Evolutionary conservation across 2,113 vertebrate genomes (phyloP).

Genomic region (Maccullochella peelii): DNA sequence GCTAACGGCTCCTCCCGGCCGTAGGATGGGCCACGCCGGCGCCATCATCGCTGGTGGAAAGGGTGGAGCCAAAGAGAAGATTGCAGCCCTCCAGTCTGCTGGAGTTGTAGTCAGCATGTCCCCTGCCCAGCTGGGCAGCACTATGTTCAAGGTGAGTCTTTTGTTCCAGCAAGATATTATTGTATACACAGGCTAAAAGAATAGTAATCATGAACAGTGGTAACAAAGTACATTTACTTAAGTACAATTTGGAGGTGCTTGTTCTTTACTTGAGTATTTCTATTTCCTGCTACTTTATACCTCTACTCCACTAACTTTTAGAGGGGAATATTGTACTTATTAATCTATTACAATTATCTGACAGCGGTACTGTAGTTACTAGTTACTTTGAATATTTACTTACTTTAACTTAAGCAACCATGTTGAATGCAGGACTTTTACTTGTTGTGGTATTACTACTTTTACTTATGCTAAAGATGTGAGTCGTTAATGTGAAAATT

Average conservation of each 20-base stretch:
- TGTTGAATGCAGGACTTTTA: no score
- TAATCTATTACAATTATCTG: background rate
- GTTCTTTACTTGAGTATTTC: background rate
- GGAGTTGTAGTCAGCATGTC: conserved; percentile 98
- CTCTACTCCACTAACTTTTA: background rate
- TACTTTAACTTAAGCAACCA: no score
- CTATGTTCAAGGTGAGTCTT: conserved; percentile 93
- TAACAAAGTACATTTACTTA: background rate
- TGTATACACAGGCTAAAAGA: background rate
- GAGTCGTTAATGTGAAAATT: background rate
- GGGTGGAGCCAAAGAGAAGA: conserved; percentile 98
- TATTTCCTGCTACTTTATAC: background rate
- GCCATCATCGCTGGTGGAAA: conserved; percentile 99
- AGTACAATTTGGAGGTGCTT: background rate
- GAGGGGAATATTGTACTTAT: background rate
- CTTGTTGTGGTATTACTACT: no score
- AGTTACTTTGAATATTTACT: no score
- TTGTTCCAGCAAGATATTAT: background rate
- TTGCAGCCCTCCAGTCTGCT: conserved; percentile 93
- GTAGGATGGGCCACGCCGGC: conserved; percentile 97
- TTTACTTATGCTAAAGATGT: no score
- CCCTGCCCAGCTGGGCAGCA: conserved; percentile 96
- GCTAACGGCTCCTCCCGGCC: conserved; percentile 94
- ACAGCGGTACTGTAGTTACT: background rate
- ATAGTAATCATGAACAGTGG: background rate